Base-by-base conservation (phyloP, 2,888 invertebrate genomes). In the Ctena decussata region DNA sequence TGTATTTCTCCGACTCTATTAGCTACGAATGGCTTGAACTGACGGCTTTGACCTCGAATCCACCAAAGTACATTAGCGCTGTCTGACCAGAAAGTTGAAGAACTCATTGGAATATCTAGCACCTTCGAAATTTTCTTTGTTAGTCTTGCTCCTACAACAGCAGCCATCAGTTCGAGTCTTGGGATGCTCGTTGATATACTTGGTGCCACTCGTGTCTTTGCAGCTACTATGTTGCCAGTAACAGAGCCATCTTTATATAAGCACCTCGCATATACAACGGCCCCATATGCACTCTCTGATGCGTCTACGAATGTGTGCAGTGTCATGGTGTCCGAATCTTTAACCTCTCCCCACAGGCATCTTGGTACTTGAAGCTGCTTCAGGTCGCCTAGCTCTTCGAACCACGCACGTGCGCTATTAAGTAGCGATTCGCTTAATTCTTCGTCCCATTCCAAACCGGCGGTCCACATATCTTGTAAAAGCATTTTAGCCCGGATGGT, bases 381-480 rank as follows among this genome's bases (percentile, higher is more conserved):
- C 44, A 89, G 53, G 5, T 82, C 79, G 5, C 37, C 37, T 5
- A 89, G 72, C 76, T 89, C 87, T 57, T 39, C n/a, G 24, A 88
- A 84, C 86, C 89, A 89, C 46, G 70, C 39, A 11, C 71, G 65
- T 1, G 78, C 75, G 24, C 80, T 79, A 11, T 57, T 37, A 21
- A 39, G 41, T 5, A 82, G 15, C 15, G 37, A 37, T 0, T 71
- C 49, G 18, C 24, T 53, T 0, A 93, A 35, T 41, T 82, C 83
- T n/a, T 93, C 92, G 79, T 93, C 93, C 93, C 93, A 94, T 3
- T 89, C 91, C 18, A 91, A 30, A 18, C 86, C 86, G 6, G 49
- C 57, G 37, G 82, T 76, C 93, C 93, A 94, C 21, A 92, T 82
- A 37, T 90, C 74, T 81, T 94, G 93, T 5, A 93, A 53, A 6